Conservation (phyloP, 2,113 vertebrate genomes). For the Varanus salvator region DNA sequence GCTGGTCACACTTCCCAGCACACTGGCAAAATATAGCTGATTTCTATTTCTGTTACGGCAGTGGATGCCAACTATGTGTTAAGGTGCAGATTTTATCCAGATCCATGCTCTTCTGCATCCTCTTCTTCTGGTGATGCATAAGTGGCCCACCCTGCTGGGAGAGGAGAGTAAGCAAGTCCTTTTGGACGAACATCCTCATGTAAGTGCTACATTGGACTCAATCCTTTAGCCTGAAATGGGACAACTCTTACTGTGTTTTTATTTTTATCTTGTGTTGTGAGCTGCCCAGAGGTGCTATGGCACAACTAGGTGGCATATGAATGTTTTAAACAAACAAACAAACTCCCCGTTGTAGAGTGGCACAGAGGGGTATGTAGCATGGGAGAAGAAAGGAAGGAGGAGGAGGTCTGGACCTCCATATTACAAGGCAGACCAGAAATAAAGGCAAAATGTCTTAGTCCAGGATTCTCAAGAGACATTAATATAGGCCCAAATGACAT, state of each 20-base stretch:
- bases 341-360: background rate
- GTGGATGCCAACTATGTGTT: no score
- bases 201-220: background rate
- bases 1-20: no score
- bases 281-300: no score
- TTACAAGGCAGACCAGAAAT: background rate
- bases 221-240: background rate
- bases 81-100: no score
- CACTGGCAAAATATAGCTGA: no score
- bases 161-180: background rate
- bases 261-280: no score
- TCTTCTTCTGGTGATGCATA: background rate
- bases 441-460: background rate
- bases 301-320: no score
- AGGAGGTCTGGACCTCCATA: background rate
- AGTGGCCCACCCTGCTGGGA: background rate
- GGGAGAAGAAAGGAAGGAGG: background rate
- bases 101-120: no score
- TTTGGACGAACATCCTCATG: background rate
- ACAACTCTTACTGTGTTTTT: background rate
- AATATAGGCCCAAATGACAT: background rate
- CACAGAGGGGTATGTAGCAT: background rate
- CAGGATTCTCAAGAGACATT: background rate
- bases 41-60: no score
- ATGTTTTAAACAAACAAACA: no score